Evolutionary conservation across 2,113 vertebrate species (phyloP).

Genomic region (Hippopotamus amphibius): DNA sequence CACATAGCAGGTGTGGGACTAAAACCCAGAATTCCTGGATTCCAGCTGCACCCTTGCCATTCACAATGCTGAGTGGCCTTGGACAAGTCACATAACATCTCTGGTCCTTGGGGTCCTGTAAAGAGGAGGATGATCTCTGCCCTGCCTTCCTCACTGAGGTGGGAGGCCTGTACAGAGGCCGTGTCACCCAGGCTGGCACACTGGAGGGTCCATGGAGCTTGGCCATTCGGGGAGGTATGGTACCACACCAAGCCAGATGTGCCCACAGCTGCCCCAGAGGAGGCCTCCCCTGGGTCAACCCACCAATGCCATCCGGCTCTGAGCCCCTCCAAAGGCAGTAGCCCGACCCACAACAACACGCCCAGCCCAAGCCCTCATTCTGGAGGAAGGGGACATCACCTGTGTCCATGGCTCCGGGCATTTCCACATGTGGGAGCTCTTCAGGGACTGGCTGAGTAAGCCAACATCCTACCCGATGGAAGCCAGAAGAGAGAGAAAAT

Average conservation of each 20-base stretch:
- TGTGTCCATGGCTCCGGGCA: fast-evolving
- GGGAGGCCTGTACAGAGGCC: not conserved
- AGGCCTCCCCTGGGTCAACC: not conserved
- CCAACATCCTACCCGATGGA: not conserved
- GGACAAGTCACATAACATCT: not conserved
- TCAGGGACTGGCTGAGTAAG: not conserved
- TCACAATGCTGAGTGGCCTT: not conserved
- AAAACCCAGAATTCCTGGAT: too few species aligned
- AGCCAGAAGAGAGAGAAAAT: conserved; percentile 14
- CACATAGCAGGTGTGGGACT: not conserved
- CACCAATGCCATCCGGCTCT: not conserved
- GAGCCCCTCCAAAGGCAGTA: not conserved
- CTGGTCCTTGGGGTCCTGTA: not conserved
- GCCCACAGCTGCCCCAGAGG: not conserved
- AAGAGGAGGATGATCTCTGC: not conserved
- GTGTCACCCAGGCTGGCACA: too few species aligned
- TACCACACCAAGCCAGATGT: not conserved
- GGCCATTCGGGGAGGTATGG: not conserved
- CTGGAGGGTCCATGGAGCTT: not conserved
- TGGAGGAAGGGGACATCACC: not conserved
- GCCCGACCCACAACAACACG: not conserved
- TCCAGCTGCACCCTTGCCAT: not conserved
- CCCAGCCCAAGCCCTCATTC: not conserved
- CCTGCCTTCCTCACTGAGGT: not conserved
- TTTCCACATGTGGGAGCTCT: not conserved